Conservation (phyloP, 2,113 vertebrate genomes). For the Noturus placidus region DNA sequence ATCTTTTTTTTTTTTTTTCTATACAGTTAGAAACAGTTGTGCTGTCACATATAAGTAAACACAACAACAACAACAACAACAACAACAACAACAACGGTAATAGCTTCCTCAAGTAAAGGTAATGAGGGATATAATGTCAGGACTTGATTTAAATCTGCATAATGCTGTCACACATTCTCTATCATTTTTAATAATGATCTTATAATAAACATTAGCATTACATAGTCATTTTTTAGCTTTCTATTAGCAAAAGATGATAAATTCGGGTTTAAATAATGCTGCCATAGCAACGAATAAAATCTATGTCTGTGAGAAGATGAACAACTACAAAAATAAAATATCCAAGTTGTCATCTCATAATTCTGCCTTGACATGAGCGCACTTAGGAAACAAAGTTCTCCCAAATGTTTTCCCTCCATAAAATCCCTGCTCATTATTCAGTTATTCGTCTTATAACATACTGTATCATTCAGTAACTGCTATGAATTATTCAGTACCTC, state of each 20-base stretch:
- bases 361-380: not conserved
- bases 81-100: not conserved
- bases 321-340: not conserved
- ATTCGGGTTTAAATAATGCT: not conserved
- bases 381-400: not conserved
- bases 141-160: not conserved
- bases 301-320: not conserved
- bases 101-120: not conserved
- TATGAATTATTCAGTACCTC: constrained; percentile 24
- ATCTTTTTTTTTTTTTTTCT: not conserved
- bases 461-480: not conserved
- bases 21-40: not conserved
- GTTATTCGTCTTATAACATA: constrained; percentile 12
- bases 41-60: not conserved
- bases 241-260: not conserved
- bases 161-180: not conserved
- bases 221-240: not conserved
- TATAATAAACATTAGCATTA: not conserved
- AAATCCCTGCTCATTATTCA: constrained; percentile 19
- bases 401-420: not conserved
- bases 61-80: not conserved
- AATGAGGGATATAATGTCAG: constrained; percentile 10
- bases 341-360: constrained; percentile 1
- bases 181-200: not conserved
- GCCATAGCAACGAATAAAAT: not conserved